phyloP scores from a whole-genome alignment of 2,113 vertebrate genomes.

The Oreochromis spilurus region DNA sequence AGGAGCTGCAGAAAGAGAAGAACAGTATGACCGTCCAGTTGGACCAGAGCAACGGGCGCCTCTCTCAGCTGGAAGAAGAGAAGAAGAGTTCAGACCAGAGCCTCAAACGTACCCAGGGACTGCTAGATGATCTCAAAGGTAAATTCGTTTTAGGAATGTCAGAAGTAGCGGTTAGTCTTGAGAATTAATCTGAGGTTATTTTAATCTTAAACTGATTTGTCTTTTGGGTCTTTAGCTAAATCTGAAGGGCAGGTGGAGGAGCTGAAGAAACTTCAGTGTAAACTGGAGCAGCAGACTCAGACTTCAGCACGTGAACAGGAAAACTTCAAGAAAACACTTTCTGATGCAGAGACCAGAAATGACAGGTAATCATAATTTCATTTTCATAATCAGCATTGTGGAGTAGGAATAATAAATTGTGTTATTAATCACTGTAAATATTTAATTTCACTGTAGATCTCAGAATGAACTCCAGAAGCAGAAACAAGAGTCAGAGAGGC shows the following conservation, averaged over 20 bases:
- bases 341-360: slow-evolving; percentile 77
- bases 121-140: slow-evolving; percentile 83
- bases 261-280: slow-evolving; percentile 76
- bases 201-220: not conserved
- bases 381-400: not conserved
- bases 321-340: slow-evolving; percentile 71
- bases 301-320: slow-evolving; percentile 62
- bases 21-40: slow-evolving; percentile 66
- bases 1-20: slow-evolving; percentile 82
- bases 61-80: slow-evolving; percentile 79
- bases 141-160: not conserved
- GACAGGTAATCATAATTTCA: slow-evolving; percentile 43
- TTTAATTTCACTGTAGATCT: slow-evolving; percentile 31
- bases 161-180: not conserved
- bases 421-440: not conserved
- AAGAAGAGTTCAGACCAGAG: slow-evolving; percentile 68
- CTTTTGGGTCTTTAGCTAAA: slow-evolving; percentile 69
- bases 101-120: slow-evolving; percentile 75
- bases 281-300: slow-evolving; percentile 75
- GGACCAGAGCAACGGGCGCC: slow-evolving; percentile 72
- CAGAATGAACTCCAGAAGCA: slow-evolving; percentile 77
- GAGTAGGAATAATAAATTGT: not conserved
- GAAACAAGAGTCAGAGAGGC: slow-evolving; percentile 74
- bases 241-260: slow-evolving; percentile 70
- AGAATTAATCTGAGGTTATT: not conserved